A percentile compares a stretch with the other conserved stretches of the same genome.
These are phyloP conservation scores for Buceros bicornis DNA, from an alignment of 2,797 vertebrate genomes.

Conservation along the genomic window DNA sequence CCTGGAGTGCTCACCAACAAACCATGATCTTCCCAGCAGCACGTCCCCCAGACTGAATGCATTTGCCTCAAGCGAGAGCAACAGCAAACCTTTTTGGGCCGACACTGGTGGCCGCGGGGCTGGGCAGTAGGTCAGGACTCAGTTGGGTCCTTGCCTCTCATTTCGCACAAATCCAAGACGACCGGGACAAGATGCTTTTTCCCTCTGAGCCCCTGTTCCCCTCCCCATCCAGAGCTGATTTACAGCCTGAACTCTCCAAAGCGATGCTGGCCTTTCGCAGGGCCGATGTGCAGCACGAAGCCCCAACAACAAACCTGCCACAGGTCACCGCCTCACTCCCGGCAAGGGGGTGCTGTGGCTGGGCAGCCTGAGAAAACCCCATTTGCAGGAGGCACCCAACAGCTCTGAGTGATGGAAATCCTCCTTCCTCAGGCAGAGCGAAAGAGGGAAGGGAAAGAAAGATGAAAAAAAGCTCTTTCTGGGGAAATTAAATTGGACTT, in stretches of 20 bases:
- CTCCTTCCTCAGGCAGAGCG: not conserved
- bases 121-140: not conserved
- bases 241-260: not conserved
- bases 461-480: not conserved
- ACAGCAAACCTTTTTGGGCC: not conserved
- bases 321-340: not conserved
- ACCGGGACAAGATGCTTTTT: not conserved
- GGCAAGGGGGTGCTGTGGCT: rapidly evolving
- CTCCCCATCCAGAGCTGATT: not conserved
- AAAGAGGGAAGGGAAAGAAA: not conserved
- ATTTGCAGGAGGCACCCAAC: not conserved
- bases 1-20: not conserved
- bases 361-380: not conserved
- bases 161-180: not conserved
- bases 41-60: not conserved
- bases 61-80: not conserved
- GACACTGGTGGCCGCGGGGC: rapidly evolving
- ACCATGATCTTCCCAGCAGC: not conserved
- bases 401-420: not conserved
- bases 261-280: not conserved
- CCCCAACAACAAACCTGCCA: rapidly evolving
- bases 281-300: not conserved
- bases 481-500: constrained; percentile 71
- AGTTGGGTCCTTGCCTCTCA: not conserved
- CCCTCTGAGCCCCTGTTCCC: not conserved